Base-by-base conservation (phyloP, 2,113 vertebrate species). In the Ammodytes dubius region DNA sequence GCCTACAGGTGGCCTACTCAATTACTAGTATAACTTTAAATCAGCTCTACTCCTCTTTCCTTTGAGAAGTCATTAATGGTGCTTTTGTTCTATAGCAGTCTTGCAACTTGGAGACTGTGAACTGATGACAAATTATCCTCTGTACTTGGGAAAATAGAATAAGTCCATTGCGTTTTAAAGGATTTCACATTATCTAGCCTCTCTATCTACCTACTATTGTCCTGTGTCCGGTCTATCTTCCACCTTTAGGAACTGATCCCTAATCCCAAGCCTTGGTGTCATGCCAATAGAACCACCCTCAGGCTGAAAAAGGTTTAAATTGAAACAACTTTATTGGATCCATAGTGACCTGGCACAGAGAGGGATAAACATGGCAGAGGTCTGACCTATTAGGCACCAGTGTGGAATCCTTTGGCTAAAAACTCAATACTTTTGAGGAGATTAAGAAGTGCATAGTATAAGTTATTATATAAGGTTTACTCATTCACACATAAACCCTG, bases 321-420 rank as follows among this genome's bases (percentile, higher is more conserved):
- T 14, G 78, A 90, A 89, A 84, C 61, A 90, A 56, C 89, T 95
- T 94, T 94, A 95, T 93, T 94, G 89, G 85, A 90, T 93, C 92
- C 74, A 91, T 90, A 60, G 72, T 70, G 78, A 78, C 88, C 77
- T 90, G 90, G 89, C 88, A 94, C 87, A 88, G 63, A 88, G 79
- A 89, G 79, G 80, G 80, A 77, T 79, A 84, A 89, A 90, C 90
- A 90, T 66, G 83, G 90, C 78, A 91, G 88, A 88, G 57, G 59
- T 86, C 76, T 83, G 79, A 90, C 88, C 92, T 78, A 86, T 81
- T 86, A 94, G 94, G 93, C 94, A 94, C 91, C 83, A 80, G 77
- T 64, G 83, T 87, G 87, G 81, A 81, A 85, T 90, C 74, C 87
- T 93, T 94, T 94, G 89, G 90, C 88, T 27, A 92, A 87, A 88